These are phyloP conservation scores for Dusona sp. DNA, from an alignment of 2,888 invertebrate genomes.

Conservation along the genomic window DNA sequence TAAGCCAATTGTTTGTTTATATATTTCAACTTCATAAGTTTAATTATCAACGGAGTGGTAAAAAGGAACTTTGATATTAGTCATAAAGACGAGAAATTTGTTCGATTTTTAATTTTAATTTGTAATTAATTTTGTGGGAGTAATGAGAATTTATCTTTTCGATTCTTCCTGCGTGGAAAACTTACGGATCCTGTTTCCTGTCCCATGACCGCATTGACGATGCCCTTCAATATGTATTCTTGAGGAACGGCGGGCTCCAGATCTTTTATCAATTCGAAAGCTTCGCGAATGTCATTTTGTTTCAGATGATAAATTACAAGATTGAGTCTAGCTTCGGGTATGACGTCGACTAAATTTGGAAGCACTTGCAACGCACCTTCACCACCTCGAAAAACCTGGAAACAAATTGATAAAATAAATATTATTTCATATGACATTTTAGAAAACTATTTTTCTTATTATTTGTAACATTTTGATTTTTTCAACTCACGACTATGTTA, in stretches of 20 bases:
- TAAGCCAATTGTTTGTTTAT: background rate
- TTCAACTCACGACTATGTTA: constrained; percentile 91
- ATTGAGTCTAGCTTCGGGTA: constrained; percentile 98
- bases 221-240: constrained; percentile 98
- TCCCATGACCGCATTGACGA: constrained; percentile 96
- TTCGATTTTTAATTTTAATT: too few relatives aligned
- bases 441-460: background rate
- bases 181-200: constrained; percentile 96
- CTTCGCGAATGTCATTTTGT: constrained; percentile 95
- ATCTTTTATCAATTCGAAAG: constrained; percentile 94
- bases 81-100: background rate
- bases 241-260: constrained; percentile 97
- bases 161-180: constrained; percentile 62
- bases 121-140: too few relatives aligned
- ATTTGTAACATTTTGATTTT: background rate
- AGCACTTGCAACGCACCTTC: constrained; percentile 97
- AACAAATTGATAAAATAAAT: background rate
- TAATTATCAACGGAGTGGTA: background rate
- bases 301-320: constrained; percentile 97
- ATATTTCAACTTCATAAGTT: background rate
- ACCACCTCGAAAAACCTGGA: constrained; percentile 92
- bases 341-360: constrained; percentile 96
- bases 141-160: background rate
- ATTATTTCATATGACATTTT: background rate
- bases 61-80: background rate